These are phyloP conservation scores for Phrynocephalus guinanensis DNA, from an alignment of 2,797 vertebrate species.

Conservation along the genomic window DNA sequence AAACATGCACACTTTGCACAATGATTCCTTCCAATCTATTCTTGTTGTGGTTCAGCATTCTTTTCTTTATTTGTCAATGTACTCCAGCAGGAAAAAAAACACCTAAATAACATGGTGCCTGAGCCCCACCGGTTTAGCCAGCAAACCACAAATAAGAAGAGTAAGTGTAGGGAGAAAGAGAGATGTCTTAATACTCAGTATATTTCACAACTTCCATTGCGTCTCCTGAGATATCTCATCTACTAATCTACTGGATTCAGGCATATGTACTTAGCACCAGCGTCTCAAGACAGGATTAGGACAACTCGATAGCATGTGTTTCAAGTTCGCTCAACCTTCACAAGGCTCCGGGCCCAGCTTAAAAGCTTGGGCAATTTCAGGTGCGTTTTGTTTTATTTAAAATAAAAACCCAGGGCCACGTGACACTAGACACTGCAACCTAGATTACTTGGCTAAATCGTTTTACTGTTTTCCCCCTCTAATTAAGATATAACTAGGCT, in stretches of 20 bases:
- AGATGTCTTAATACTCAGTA: not conserved
- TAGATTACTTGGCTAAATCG: too few relatives aligned
- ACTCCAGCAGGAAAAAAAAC: not conserved
- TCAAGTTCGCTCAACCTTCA: too few relatives aligned
- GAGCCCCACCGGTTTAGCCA: not conserved
- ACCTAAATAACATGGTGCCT: not conserved
- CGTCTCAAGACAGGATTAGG: not conserved
- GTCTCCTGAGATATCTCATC: not conserved
- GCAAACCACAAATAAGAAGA: not conserved
- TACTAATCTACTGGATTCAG: not conserved
- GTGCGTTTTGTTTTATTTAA: not conserved
- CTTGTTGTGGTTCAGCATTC: not conserved
- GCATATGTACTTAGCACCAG: not conserved
- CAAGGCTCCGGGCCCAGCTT: too few relatives aligned
- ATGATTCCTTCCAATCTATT: not conserved
- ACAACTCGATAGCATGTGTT: too few relatives aligned
- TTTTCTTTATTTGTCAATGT: not conserved
- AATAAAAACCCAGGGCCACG: not conserved
- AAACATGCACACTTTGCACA: too few relatives aligned
- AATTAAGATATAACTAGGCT: too few relatives aligned
- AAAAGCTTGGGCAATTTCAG: too few relatives aligned
- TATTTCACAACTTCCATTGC: slow-evolving; percentile 4
- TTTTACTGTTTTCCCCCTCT: too few relatives aligned
- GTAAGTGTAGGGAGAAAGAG: slow-evolving; percentile 19
- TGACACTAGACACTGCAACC: too few relatives aligned